These are phyloP conservation scores for Halictus ligatus DNA, from an alignment of 2,888 invertebrate species.

Conservation along the genomic window DNA sequence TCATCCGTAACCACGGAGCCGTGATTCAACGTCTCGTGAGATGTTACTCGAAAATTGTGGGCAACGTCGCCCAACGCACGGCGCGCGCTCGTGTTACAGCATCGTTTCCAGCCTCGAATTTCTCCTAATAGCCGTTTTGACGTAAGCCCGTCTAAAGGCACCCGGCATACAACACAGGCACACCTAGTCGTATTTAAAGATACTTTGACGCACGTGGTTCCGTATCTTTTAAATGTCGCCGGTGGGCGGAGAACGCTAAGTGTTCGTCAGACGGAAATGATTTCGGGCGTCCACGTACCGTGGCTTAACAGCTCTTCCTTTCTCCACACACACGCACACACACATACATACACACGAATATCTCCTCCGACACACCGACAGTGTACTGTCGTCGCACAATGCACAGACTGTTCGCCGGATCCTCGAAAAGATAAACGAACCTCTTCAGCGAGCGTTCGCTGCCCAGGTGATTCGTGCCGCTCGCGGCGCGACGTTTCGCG, in stretches of 20 bases:
- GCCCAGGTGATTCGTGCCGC: slow-evolving; percentile 4
- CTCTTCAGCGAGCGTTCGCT: slow-evolving; percentile 17
- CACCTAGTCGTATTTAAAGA: slow-evolving; percentile 55
- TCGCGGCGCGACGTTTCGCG: not conserved
- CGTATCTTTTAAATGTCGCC: slow-evolving; percentile 45
- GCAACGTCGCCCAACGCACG: not conserved
- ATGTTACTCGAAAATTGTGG: not conserved
- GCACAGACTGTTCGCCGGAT: slow-evolving; percentile 28
- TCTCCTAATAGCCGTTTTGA: slow-evolving; percentile 33
- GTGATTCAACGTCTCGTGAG: not conserved
- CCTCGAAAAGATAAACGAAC: slow-evolving; percentile 34
- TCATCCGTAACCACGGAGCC: not conserved
- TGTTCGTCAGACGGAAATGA: slow-evolving; percentile 37
- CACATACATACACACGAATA: not conserved
- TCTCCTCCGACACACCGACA: not conserved
- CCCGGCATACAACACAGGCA: not conserved
- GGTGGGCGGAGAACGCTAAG: slow-evolving; percentile 45
- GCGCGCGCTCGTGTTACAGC: slow-evolving; percentile 3
- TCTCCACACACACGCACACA: too few species aligned
- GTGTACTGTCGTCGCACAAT: slow-evolving; percentile 29
- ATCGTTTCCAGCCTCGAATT: not conserved
- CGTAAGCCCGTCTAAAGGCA: slow-evolving; percentile 11
- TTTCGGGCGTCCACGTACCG: slow-evolving; percentile 22
- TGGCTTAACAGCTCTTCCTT: slow-evolving; percentile 19
- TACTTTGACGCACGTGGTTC: slow-evolving; percentile 41